A percentile compares a stretch with the other conserved stretches of the same genome.
These are phyloP conservation scores for Papilio gigon DNA, from an alignment of 2,888 invertebrate genomes.

Conservation along the genomic window DNA sequence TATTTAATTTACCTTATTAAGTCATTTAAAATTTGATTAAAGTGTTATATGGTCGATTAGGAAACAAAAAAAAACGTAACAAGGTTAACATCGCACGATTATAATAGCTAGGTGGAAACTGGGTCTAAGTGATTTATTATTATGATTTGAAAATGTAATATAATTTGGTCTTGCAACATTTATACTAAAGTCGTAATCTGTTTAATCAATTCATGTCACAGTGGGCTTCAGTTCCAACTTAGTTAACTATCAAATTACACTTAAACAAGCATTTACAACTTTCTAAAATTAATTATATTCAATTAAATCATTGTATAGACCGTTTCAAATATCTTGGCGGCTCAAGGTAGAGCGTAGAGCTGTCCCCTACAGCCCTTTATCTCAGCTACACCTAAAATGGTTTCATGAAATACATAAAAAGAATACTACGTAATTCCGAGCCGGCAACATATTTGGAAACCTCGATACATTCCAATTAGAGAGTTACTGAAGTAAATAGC, in stretches of 20 bases:
- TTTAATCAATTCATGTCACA: neutral
- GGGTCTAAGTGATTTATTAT: too few species aligned
- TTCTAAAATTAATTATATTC: neutral
- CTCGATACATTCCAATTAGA: conserved; percentile 18
- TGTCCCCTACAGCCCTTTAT: too few species aligned
- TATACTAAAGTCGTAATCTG: neutral
- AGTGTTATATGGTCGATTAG: neutral
- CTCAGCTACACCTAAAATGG: too few species aligned
- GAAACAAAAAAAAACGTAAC: neutral
- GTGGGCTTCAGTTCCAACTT: neutral
- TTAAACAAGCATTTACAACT: neutral
- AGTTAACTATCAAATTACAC: neutral
- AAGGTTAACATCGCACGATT: too few species aligned
- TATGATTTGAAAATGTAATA: too few species aligned
- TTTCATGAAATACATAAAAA: too few species aligned
- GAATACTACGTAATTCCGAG: too few species aligned
- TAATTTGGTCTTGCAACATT: neutral
- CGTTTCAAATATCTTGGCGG: too few species aligned
- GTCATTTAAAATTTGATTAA: neutral
- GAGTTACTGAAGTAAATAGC: conserved; percentile 14
- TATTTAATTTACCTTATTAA: conserved; percentile 6
- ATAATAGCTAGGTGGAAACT: too few species aligned
- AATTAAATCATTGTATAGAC: conserved; percentile 6
- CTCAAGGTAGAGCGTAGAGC: too few species aligned
- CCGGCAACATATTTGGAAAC: too few species aligned